Conservation (phyloP, 2,113 vertebrate species). For the Phrynocephalus versicolor region DNA sequence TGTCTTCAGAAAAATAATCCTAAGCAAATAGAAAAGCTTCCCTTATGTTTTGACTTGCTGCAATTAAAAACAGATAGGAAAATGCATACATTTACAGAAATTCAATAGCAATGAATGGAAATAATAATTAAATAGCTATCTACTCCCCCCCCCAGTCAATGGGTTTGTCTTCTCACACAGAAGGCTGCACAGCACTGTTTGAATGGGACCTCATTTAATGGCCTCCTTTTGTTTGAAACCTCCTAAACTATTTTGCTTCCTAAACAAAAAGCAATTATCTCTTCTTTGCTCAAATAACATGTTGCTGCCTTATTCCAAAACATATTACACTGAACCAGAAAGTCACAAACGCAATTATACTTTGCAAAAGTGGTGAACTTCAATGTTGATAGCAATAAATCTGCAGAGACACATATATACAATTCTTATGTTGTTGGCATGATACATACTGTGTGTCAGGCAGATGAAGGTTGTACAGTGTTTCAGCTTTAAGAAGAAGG, state of each 20-base stretch:
- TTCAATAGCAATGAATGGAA: not conserved
- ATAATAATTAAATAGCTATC: slow-evolving; percentile 13
- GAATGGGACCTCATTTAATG: slow-evolving; percentile 7
- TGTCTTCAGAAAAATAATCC: not conserved
- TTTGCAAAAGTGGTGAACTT: slow-evolving; percentile 18
- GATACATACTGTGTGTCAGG: too few relatives aligned
- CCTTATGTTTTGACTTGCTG: slow-evolving; percentile 6
- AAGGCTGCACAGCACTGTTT: not conserved
- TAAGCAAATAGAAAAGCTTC: not conserved
- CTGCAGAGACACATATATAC: not conserved
- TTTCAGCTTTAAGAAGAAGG: too few relatives aligned
- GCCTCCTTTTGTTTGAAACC: slow-evolving; percentile 7
- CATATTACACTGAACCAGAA: slow-evolving; percentile 7
- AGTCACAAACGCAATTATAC: slow-evolving; percentile 27
- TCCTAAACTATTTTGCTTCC: not conserved
- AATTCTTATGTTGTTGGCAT: slow-evolving; percentile 17
- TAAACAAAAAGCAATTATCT: slow-evolving; percentile 16
- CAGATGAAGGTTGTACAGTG: too few relatives aligned
- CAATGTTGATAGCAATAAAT: slow-evolving; percentile 25
- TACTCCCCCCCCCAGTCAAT: not conserved
- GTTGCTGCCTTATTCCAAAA: not conserved
- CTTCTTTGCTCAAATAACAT: slow-evolving; percentile 3
- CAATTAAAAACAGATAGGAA: not conserved
- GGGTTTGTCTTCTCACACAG: not conserved
- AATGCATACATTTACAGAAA: not conserved